Evolutionary conservation across 2,113 vertebrate species (phyloP), one percentile per base, ranked within the genome.

Genomic region (Anolis carolinensis): DNA sequence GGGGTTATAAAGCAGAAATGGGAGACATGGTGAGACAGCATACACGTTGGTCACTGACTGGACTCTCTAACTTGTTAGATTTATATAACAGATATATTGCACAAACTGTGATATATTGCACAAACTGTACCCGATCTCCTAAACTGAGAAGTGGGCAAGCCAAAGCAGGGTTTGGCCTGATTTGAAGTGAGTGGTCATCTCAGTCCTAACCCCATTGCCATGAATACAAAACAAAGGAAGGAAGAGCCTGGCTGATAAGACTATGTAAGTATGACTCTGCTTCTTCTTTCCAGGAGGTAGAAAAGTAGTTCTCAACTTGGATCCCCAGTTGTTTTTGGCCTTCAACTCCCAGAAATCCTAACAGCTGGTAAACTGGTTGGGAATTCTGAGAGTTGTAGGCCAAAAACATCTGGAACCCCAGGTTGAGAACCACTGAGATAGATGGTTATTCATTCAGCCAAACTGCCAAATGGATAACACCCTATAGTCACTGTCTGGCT

Each of bases 41-140:
- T 11, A 82, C 87, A 86, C 90, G 91, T 91, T 87, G 89, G 89
- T 82, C 34, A 0, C 87, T 5, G 79, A 90, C 86, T 91, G 89
- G 90, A 91, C 93, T 91, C 65, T 25, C 80, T 83, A 1, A n/a
- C 90, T 84, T 79, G 90, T 91, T 92, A 90, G 90, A 91, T 91
- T 92, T 94, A 89, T 93, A 91, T 92, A 93, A 93, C 93, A 92
- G 94, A 93, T 93, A 89, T 81, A 88, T 92, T 89, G 90, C 92
- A 94, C 92, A 94, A 90, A 83, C 89, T 95, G 93, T 94, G 94
- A 95, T 93, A 89, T 81, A 88, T 92, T 89, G 90, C 92, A 94
- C 92, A 94, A 90, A 83, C 89, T 95, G 93, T 91, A 92, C 92
- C 91, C 90, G 89, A 44, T 80, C 89, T 95, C 90, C 89, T 85